Evolutionary conservation across 2,888 invertebrate genomes (phyloP).

Genomic region (Ennomos quercinarius): DNA sequence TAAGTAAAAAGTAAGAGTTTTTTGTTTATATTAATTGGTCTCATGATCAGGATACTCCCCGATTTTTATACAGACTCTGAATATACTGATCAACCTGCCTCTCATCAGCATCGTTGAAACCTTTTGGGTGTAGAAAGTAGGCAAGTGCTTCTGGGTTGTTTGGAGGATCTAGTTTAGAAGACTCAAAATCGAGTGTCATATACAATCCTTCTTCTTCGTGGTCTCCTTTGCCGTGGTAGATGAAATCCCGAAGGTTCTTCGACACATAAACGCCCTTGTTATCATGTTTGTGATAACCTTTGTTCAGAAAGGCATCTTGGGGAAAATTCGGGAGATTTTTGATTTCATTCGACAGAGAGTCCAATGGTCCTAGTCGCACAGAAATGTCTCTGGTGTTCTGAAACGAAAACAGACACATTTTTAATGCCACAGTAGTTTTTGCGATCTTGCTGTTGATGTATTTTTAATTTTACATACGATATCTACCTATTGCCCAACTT

Average conservation of each 20-base stretch:
- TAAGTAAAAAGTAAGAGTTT: neutral
- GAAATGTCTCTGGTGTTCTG: slow-evolving; percentile 16
- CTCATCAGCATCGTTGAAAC: slow-evolving; percentile 9
- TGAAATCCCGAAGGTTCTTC: slow-evolving; percentile 49
- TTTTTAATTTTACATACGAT: too few relatives aligned
- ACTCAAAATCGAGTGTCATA: slow-evolving; percentile 44
- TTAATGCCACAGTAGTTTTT: neutral
- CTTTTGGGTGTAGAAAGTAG: slow-evolving; percentile 25
- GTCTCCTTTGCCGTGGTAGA: slow-evolving; percentile 43
- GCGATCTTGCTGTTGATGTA: too few relatives aligned
- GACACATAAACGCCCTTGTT: slow-evolving; percentile 54
- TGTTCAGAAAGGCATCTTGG: slow-evolving; percentile 42
- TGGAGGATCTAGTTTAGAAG: neutral
- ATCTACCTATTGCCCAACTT: too few relatives aligned
- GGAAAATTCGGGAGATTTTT: slow-evolving; percentile 33
- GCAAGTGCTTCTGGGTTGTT: slow-evolving; percentile 16
- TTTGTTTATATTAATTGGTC: neutral
- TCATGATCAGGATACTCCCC: slow-evolving; percentile 1
- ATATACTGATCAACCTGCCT: slow-evolving; percentile 17
- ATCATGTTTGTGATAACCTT: slow-evolving; percentile 27
- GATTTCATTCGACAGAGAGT: slow-evolving; percentile 19
- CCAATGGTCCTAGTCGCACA: slow-evolving; percentile 12
- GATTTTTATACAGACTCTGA: neutral
- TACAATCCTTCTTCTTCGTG: slow-evolving; percentile 52
- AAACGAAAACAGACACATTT: slow-evolving; percentile 1